phyloP scores from a whole-genome alignment of 2,113 vertebrate species.

The Vulpes vulpes region DNA sequence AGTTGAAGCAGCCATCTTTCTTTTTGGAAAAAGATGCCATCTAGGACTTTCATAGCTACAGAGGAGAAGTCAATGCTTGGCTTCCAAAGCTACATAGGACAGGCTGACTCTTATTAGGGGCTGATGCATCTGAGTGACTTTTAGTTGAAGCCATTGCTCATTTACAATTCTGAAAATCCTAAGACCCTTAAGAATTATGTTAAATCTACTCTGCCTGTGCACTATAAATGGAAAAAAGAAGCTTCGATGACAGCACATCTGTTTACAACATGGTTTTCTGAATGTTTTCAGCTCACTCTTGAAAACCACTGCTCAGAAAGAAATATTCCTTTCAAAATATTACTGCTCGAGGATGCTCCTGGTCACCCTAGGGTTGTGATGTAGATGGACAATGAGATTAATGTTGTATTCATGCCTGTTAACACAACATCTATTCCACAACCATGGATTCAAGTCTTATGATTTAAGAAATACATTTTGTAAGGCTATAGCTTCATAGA shows the following conservation, averaged over 20 bases:
- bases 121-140: not conserved
- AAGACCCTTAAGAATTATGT: not conserved
- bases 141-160: not conserved
- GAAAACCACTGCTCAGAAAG: not conserved
- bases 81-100: not conserved
- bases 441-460: not conserved
- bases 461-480: not conserved
- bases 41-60: not conserved
- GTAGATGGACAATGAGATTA: not conserved
- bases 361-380: not conserved
- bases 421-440: not conserved
- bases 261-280: not conserved
- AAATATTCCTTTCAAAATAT: not conserved
- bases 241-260: not conserved
- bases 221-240: not conserved
- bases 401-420: not conserved
- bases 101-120: not conserved
- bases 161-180: not conserved
- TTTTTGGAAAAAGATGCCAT: not conserved
- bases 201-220: not conserved
- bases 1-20: not conserved
- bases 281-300: not conserved
- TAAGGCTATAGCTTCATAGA: not conserved
- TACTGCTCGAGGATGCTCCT: not conserved
- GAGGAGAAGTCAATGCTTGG: not conserved